Evolutionary conservation across 2,113 vertebrate genomes (phyloP), one percentile per base, ranked within the genome.

Genomic region (Delphinus delphis): DNA sequence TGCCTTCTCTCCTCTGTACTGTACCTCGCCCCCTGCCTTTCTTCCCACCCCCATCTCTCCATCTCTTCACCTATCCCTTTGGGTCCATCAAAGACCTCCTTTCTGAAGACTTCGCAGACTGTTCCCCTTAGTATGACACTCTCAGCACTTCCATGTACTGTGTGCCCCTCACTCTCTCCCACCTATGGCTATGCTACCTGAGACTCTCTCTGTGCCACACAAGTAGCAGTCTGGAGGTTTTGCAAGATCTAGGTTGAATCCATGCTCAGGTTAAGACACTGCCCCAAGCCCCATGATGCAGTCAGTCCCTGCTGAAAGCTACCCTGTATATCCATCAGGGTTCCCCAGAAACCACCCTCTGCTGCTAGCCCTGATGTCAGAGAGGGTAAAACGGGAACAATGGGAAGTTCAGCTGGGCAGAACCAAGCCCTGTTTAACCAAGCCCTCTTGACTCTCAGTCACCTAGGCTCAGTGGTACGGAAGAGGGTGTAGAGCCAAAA

Each of bases 231-330:
- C 25, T 92, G 10, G 50, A 89, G 38, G 90, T 70, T 93, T 83
- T 93, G 41, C 50, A 82, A 89, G 92, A 92, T 55, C 31, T 41
- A 60, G 36, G 41, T 95, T 92, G 83, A 96, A 63, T 60, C 92
- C 20, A 28, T 41, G 20, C 53, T 31, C 50, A 70, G n/a, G 23
- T 15, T 88, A 88, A 93, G n/a, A 71, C 4, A 9, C 41, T 31
- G 21, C 12, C 44, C 67, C 53, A 93, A 63, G 6, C 44, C 47
- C 23, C 38, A 79, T 62, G 55, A 73, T 11, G 26, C 31, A 50
- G 62, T 65, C 58, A 74, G n/a, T 80, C 28, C 36, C 70, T 58
- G 53, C 50, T 53, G 41, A 89, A 93, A 79, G 33, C 67, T n/a
- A 31, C 86, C 36, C 13, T 41, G 25, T 58, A 7, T 71, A 41